These are phyloP conservation scores for Cheilosia vernalis DNA, from an alignment of 2,888 invertebrate genomes.

Conservation along the genomic window DNA sequence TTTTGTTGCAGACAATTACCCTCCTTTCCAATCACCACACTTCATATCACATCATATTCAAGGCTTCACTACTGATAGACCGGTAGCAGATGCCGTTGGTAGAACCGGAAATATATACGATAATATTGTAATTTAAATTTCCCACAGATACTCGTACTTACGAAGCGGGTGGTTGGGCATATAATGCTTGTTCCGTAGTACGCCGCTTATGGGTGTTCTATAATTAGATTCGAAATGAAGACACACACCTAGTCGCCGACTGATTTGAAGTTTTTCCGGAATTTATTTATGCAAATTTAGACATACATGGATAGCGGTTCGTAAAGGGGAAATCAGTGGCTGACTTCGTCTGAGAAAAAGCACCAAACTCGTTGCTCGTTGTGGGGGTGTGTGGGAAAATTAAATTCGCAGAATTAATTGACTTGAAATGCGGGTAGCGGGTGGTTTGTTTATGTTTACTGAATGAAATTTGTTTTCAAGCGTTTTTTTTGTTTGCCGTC, in stretches of 20 bases:
- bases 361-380: not conserved
- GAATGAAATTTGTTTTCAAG: slow-evolving; percentile 34
- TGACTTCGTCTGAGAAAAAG: not conserved
- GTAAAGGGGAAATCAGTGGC: slow-evolving; percentile 8
- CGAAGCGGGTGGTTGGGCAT: slow-evolving; percentile 22
- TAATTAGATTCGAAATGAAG: slow-evolving; percentile 38
- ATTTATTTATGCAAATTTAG: slow-evolving; percentile 42
- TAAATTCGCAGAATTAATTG: slow-evolving; percentile 22
- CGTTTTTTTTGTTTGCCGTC: slow-evolving; percentile 19
- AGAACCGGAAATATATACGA: slow-evolving; percentile 28
- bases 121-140: slow-evolving; percentile 27
- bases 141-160: not conserved
- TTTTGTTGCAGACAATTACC: slow-evolving; percentile 27
- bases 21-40: not conserved
- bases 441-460: slow-evolving; percentile 22
- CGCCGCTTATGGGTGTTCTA: slow-evolving; percentile 9
- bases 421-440: slow-evolving; percentile 20
- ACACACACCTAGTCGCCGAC: slow-evolving; percentile 18
- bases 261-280: slow-evolving; percentile 34
- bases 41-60: slow-evolving; percentile 28
- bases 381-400: slow-evolving; percentile 30
- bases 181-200: no score
- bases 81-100: slow-evolving; percentile 9
- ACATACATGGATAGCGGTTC: not conserved
- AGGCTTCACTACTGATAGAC: not conserved